These are phyloP conservation scores for Tethea ocularis DNA, from an alignment of 2,888 invertebrate genomes.

Conservation along the genomic window DNA sequence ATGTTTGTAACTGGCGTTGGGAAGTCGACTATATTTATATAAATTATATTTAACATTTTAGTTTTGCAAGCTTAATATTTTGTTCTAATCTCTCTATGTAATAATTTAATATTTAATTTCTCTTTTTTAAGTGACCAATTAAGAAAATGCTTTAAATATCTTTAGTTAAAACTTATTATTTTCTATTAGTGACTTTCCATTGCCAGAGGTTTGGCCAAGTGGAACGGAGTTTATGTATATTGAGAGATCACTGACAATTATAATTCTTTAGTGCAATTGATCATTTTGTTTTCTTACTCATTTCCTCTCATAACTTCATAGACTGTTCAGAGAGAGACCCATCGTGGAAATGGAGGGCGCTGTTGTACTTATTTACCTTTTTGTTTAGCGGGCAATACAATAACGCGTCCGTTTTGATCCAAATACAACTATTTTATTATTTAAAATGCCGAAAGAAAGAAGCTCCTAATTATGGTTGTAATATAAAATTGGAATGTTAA, in stretches of 20 bases:
- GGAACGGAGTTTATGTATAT: constrained; percentile 49
- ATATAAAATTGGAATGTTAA: too few species aligned
- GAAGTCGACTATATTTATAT: constrained; percentile 26
- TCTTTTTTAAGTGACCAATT: not conserved
- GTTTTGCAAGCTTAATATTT: constrained; percentile 14
- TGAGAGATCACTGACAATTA: constrained; percentile 73
- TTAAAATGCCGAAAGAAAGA: too few species aligned
- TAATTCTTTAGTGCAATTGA: constrained; percentile 81
- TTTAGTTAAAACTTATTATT: not conserved
- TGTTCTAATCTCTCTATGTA: constrained; percentile 19
- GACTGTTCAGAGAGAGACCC: too few species aligned
- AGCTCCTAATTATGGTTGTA: too few species aligned
- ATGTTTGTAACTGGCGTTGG: constrained; percentile 23
- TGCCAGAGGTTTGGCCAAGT: constrained; percentile 37
- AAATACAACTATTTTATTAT: too few species aligned
- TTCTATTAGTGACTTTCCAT: not conserved
- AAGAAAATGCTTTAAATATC: not conserved
- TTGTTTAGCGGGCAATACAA: too few species aligned
- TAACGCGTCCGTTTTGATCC: too few species aligned
- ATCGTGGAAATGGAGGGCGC: too few species aligned
- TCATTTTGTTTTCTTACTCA: constrained; percentile 48
- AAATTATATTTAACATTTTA: constrained; percentile 11
- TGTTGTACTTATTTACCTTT: too few species aligned
- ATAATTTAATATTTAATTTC: not conserved
- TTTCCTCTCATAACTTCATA: not conserved